Evolutionary conservation across 2,113 vertebrate genomes (phyloP), one percentile per base, ranked within the genome.

Genomic region (Vicugna pacos): DNA sequence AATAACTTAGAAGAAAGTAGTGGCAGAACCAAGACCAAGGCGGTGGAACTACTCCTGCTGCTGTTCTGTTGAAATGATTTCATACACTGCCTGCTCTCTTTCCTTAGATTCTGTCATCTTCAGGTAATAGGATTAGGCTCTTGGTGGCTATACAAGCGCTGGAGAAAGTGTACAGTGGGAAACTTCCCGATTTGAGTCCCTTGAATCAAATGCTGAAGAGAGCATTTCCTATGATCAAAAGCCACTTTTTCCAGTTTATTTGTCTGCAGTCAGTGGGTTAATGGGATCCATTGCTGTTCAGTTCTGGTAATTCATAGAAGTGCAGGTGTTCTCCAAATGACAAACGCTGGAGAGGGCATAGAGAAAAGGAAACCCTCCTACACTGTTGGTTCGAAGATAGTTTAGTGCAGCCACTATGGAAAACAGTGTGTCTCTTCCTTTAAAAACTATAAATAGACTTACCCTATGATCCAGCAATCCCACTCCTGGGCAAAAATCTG

Each of bases 1-100:
- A 62, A 4, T 93, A 16, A 82, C 17, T 58, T 35, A 38, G 67
- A 94, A 94, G 72, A 92, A 91, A 35, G 28, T 15, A 92, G 8
- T 62, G 84, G n/a, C 9, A 76, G 87, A 15, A 38, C 2, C 8
- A 58, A 79, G 32, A 82, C 35, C 16, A 70, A 28, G 79, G 35
- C 7, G n/a, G 26, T 38, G 9, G 93, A 91, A 94, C 86, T 70
- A 48, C 19, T 87, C 8, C 6, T 64, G 65, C 0, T 67, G 83
- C 26, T 69, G 8, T 16, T 89, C 5, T 91, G 5, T 58, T 91
- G 58, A 95, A 38, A 70, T 56, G 9, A 83, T 82, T 97, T 93
- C 58, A 20, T 54, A 46, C 0, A 0, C 8, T 11, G 5, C n/a
- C 73, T 46, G 42, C 30, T 82, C 67, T 73, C 24, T 89, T 76